Percentiles rank a stretch among this genome's conserved stretches.
phyloP scores from a whole-genome alignment of 2,888 invertebrate species.

The Aspidiotus destructor region DNA sequence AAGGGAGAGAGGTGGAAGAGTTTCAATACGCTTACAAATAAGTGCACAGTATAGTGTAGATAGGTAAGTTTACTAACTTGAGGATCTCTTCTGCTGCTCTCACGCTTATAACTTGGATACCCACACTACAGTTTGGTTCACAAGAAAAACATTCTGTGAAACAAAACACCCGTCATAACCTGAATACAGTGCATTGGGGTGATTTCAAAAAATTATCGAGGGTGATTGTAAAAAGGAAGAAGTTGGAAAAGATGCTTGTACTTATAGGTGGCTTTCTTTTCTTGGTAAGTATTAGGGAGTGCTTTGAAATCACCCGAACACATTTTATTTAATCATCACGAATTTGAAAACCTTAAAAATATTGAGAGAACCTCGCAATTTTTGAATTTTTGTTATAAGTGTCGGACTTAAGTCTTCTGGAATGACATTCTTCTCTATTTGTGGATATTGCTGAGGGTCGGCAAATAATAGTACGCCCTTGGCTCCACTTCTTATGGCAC shows the following conservation, averaged over 20 bases:
- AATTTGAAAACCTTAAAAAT: background rate
- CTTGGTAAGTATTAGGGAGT: no score
- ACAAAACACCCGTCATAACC: no score
- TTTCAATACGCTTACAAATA: background rate
- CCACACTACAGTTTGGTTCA: background rate
- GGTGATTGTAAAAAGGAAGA: no score
- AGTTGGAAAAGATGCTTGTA: no score
- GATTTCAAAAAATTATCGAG: no score
- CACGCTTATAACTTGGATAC: conserved; percentile 13
- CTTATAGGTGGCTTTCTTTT: no score
- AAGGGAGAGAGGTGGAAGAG: no score
- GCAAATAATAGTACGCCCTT: conserved; percentile 24
- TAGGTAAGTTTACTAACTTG: background rate
- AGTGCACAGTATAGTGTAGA: background rate
- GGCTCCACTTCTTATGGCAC: conserved; percentile 23
- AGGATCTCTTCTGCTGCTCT: conserved; percentile 17
- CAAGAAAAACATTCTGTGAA: background rate
- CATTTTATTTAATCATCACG: background rate
- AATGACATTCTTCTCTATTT: conserved; percentile 1
- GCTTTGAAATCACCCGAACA: background rate
- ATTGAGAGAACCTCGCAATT: conserved; percentile 3
- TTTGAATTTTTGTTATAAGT: conserved; percentile 20
- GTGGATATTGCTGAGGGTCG: conserved; percentile 26
- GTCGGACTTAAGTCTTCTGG: conserved; percentile 24
- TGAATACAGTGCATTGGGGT: no score